phyloP scores from a whole-genome alignment of 2,797 vertebrate genomes.

The Gymnothorax reevesii region DNA sequence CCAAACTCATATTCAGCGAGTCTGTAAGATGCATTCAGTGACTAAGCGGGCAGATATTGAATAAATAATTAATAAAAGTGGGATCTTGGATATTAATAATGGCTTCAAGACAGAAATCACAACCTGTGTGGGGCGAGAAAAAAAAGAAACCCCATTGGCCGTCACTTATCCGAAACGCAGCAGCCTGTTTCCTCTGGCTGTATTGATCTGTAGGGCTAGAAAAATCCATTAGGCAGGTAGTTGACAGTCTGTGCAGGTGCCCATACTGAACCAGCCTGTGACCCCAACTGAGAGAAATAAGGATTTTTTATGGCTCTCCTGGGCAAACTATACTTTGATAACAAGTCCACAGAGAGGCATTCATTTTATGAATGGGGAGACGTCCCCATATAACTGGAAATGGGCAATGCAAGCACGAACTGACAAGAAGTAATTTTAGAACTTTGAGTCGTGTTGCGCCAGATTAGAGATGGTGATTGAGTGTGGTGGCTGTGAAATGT shows the following conservation, averaged over 20 bases:
- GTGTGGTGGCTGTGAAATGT: too few species aligned
- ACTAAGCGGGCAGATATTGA: neutral
- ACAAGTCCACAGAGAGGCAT: neutral
- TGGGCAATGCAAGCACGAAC: neutral
- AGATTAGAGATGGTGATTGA: too few species aligned
- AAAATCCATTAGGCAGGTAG: neutral
- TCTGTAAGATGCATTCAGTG: neutral
- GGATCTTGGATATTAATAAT: neutral
- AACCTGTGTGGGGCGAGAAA: neutral
- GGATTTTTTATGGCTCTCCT: neutral
- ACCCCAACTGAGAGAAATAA: neutral
- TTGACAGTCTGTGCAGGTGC: neutral
- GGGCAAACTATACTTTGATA: neutral
- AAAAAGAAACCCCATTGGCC: neutral
- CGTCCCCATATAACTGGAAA: neutral
- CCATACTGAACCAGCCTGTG: neutral
- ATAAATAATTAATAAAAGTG: neutral
- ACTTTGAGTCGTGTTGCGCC: neutral
- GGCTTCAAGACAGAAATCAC: neutral
- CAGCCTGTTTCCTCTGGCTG: neutral
- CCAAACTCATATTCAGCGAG: neutral
- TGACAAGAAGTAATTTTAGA: neutral
- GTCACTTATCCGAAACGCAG: neutral
- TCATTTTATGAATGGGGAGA: neutral
- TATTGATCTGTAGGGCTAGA: neutral